These are phyloP conservation scores for Aplodontia rufa DNA, from an alignment of 2,113 vertebrate species.

Conservation along the genomic window DNA sequence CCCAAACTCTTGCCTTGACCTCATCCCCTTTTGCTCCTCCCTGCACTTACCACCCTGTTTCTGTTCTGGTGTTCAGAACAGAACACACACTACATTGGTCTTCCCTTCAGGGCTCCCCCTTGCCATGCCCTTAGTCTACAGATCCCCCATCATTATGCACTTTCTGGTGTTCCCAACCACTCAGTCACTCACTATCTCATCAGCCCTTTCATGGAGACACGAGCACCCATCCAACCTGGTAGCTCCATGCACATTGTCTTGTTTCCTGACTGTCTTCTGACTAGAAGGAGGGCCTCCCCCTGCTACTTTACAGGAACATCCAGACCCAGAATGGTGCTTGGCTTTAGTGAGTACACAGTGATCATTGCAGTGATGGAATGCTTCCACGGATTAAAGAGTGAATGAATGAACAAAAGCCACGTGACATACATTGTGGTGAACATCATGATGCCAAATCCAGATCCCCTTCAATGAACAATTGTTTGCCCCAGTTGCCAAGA, in stretches of 20 bases:
- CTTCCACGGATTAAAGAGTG: neutral
- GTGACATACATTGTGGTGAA: neutral
- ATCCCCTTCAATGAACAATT: neutral
- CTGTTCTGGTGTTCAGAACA: no score
- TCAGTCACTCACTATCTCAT: neutral
- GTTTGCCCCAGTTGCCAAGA: no score
- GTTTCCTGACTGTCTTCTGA: neutral
- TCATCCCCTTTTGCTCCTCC: neutral
- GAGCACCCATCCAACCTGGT: neutral
- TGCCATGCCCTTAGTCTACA: neutral
- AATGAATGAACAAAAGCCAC: neutral
- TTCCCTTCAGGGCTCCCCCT: neutral
- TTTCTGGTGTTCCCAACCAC: neutral
- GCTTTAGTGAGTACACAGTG: neutral
- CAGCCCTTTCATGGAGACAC: neutral
- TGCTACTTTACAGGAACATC: neutral
- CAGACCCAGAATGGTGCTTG: neutral
- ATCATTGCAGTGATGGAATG: neutral
- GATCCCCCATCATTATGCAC: fast-evolving
- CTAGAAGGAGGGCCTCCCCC: neutral
- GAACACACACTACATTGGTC: fast-evolving
- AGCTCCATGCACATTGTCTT: neutral
- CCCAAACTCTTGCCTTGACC: neutral
- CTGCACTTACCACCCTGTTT: neutral
- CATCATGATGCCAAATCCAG: neutral